phyloP scores from a whole-genome alignment of 2,113 vertebrate genomes.

The Xiphorhynchus elegans region DNA sequence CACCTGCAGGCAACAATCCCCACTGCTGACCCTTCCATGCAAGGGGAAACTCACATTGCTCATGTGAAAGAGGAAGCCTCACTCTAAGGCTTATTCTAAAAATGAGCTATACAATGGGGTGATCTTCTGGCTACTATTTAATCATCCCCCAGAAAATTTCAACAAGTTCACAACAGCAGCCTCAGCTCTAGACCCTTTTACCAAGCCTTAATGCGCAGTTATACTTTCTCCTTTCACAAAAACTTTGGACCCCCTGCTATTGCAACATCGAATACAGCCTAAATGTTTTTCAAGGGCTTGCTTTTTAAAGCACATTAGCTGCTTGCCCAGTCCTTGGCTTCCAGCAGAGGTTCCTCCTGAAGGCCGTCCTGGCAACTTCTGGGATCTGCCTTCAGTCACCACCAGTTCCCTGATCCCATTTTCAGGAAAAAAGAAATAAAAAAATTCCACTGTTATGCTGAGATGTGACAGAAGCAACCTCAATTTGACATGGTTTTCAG shows the following conservation, averaged over 20 bases:
- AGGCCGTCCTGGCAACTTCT: not conserved
- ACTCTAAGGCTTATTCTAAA: not conserved
- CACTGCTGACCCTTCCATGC: accelerated
- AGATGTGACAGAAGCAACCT: not conserved
- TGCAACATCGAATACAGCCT: not conserved
- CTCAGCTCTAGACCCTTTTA: not conserved
- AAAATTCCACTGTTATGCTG: not conserved
- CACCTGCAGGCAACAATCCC: not conserved
- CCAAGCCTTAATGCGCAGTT: not conserved
- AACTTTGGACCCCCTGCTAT: not conserved
- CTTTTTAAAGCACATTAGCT: not conserved
- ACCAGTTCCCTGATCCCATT: not conserved
- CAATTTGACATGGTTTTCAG: not conserved
- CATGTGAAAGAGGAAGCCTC: not conserved
- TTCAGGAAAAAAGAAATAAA: not conserved
- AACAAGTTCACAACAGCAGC: not conserved
- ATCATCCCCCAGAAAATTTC: not conserved
- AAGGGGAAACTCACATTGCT: accelerated
- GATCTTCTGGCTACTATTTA: not conserved
- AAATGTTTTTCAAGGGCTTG: not conserved
- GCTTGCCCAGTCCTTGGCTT: not conserved
- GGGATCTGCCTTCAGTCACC: not conserved
- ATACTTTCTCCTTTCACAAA: not conserved
- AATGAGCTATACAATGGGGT: accelerated
- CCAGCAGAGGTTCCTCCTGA: not conserved